Base-by-base conservation (phyloP, 2,113 vertebrate species). In the Garra rufa region DNA sequence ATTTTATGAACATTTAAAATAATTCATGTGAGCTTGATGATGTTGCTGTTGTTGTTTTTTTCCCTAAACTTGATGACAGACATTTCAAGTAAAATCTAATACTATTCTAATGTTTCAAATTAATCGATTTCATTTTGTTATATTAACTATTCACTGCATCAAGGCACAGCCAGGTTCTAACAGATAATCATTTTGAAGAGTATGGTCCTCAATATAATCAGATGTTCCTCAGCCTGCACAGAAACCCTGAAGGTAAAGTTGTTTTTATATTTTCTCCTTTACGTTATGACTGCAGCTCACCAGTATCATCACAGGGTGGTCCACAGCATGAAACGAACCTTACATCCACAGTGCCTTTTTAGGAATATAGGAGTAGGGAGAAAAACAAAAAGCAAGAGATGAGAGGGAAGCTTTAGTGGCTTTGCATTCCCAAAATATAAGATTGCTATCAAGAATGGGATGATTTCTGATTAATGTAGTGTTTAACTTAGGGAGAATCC, bases 331-430 rank as follows among this genome's bases (percentile, higher is more conserved):
- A 24, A 14, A 9, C 34, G 61, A 43, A 61, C 55, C 34, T 78
- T 28, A 55, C 4, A 4, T 6, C 30, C 2, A 19, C 3, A 6
- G 24, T 38, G 28, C 50, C 50, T 38, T 76, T 76, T 52, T 76
- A 30, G 46, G 41, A 43, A 14, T 44, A 43, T 44, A 5, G 6
- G 11, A 28, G 41, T 24, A 2, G 6, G 43, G n/a, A 10, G 44
- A 75, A 75, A 50, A 21, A 75, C 24, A 46, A 74, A 2, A 74
- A 74, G 71, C 13, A 50, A 19, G 57, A 61, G 76, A 41, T 46
- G 38, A 79, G 30, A 38, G 38, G 75, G 17, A 55, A 10, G 10
- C 41, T 76, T 76, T 24, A 57, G 30, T 14, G 2, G 3, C 9
- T 59, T 21, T 2, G 59, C 57, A 19, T 80, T 65, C 57, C 24